Base-by-base conservation (phyloP, 2,797 vertebrate species). In the Caiman crocodilus region DNA sequence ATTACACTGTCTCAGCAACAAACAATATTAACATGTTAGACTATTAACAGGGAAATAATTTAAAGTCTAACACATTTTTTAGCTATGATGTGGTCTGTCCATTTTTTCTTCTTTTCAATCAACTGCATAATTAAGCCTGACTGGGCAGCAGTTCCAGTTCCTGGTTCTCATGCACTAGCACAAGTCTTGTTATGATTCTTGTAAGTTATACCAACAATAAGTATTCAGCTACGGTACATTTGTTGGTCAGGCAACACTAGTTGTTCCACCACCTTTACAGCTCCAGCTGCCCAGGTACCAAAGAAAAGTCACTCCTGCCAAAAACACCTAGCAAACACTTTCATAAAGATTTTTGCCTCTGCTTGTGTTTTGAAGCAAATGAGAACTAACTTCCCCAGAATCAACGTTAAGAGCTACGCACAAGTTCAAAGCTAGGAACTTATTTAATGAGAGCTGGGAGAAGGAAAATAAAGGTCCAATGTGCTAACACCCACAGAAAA, bases 11-110 rank as follows among this genome's bases (percentile, higher is more conserved):
- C 89, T 89, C 88, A 77, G 77, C 90, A 94, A 95, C 32, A 96
- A 87, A 63, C 96, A 92, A 89, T 94, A 94, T 65, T 84, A 95
- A 65, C n/a, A 85, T 61, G 76, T 82, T 57, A 75, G 85, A 84
- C 35, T 42, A 42, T 42, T 71, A 71, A 65, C 42, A 50, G 42
- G 26, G 30, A 65, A 65, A 65, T 4, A 30, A n/a, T 65, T 65
- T 65, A 30, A 65, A 65, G 28, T 65, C n/a, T 65, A 17, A 30
- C n/a, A 26, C 14, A 2, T 13, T 83, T 91, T 64, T 17, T 1
- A 25, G 28, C 35, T 61, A 28, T 61, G 90, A 87, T 71, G 77
- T 32, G 73, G 60, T 76, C 59, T 86, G 56, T 32, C 78, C 56
- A 79, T 58, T 79, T 60, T 2, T 50, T 50, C 42, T 5, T 30